These are phyloP conservation scores for Bubo blakistoni DNA, from an alignment of 2,113 vertebrate species.

Conservation along the genomic window DNA sequence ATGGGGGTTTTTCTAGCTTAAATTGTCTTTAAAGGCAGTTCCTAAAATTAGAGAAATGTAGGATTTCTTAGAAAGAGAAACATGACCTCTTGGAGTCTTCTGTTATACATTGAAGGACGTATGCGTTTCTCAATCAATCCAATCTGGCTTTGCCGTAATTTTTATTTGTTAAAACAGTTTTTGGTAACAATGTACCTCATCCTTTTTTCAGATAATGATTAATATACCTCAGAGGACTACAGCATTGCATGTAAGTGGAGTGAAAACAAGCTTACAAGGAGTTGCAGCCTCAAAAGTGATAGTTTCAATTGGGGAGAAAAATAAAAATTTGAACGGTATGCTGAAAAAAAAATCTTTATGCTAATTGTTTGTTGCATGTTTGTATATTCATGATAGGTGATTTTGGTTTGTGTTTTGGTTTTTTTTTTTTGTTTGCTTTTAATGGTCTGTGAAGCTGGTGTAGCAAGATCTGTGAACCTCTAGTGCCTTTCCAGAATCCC, in stretches of 20 bases:
- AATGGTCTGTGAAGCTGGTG: background rate
- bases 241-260: slow-evolving; percentile 34
- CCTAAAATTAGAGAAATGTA: background rate
- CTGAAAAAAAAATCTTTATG: background rate
- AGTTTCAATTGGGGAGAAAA: slow-evolving; percentile 77
- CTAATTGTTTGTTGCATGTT: background rate
- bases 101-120: background rate
- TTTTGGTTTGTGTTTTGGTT: background rate
- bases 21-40: background rate
- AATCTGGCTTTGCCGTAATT: background rate
- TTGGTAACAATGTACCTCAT: background rate
- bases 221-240: slow-evolving; percentile 68
- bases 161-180: background rate
- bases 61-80: background rate
- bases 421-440: background rate
- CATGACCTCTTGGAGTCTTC: background rate
- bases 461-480: background rate
- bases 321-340: slow-evolving; percentile 87
- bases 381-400: background rate
- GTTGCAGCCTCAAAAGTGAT: slow-evolving; percentile 76
- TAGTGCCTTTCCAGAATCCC: background rate
- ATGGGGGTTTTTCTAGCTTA: background rate
- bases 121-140: background rate
- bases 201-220: slow-evolving; percentile 74
- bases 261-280: slow-evolving; percentile 65